A percentile compares a stretch with the other conserved stretches of the same genome.
Evolutionary conservation across 2,113 vertebrate genomes (phyloP).

Genomic region (Pitta sordida): DNA sequence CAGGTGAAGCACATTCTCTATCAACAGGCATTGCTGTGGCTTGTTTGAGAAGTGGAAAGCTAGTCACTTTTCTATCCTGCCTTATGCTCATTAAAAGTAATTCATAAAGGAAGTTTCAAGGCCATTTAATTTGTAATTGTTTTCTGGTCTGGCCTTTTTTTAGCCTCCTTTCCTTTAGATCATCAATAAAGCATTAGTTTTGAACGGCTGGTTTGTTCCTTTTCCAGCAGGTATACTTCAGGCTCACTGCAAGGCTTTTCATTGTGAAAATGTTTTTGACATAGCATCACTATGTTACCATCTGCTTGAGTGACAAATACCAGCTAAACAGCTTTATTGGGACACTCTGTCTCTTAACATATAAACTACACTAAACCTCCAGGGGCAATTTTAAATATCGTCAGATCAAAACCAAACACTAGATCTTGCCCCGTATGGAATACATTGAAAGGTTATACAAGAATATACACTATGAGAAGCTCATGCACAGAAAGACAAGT

Average conservation of each 20-base stretch:
- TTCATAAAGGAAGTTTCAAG: background rate
- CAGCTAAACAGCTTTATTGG: conserved; percentile 31
- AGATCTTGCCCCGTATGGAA: background rate
- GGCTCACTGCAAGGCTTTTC: conserved; percentile 29
- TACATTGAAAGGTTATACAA: background rate
- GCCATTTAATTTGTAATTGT: background rate
- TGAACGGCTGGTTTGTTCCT: background rate
- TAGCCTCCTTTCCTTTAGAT: background rate
- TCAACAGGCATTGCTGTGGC: background rate
- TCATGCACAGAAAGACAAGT: background rate
- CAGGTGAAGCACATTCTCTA: background rate
- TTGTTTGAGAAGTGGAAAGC: background rate
- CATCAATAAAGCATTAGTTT: conserved; percentile 9
- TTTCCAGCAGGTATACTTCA: conserved; percentile 31
- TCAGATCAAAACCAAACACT: background rate
- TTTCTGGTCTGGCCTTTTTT: background rate
- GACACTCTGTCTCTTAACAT: background rate
- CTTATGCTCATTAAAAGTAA: background rate
- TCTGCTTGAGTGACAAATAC: conserved; percentile 44
- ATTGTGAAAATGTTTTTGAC: conserved; percentile 44
- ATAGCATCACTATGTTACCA: background rate
- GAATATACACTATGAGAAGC: background rate
- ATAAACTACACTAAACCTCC: background rate
- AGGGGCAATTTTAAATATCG: background rate
- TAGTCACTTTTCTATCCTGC: background rate